Percentiles rank a stretch among this genome's conserved stretches.
Evolutionary conservation across 2,888 invertebrate genomes (phyloP).

Genomic region (Stomorhina lunata): DNA sequence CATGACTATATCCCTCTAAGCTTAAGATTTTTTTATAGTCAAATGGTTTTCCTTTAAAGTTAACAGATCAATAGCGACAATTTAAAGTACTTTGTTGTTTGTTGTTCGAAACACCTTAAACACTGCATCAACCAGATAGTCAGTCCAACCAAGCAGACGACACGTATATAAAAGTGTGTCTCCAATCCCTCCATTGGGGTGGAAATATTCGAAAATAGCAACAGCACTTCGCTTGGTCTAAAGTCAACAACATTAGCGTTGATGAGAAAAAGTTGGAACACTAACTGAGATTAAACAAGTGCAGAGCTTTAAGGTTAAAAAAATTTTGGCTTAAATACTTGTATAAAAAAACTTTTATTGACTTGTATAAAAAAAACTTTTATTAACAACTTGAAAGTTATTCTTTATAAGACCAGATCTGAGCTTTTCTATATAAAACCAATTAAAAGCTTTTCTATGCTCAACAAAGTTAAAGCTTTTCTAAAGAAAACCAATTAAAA

Average conservation of each 20-base stretch:
- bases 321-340: too few relatives aligned
- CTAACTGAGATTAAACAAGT: too few relatives aligned
- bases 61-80: constrained; percentile 57
- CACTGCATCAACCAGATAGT: neutral
- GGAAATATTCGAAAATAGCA: neutral
- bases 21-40: neutral
- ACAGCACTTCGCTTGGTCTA: neutral
- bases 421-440: too few relatives aligned
- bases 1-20: neutral
- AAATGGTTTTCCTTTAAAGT: constrained; percentile 49
- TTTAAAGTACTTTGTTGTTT: constrained; percentile 51
- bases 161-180: neutral
- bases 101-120: neutral
- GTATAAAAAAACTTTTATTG: too few relatives aligned
- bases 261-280: too few relatives aligned
- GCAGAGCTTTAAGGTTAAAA: too few relatives aligned
- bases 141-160: neutral
- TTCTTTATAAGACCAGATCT: too few relatives aligned
- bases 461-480: too few relatives aligned
- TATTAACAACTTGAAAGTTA: too few relatives aligned
- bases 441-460: too few relatives aligned
- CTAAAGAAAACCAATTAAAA: too few relatives aligned
- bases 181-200: neutral
- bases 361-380: too few relatives aligned
- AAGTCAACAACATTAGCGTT: neutral